These are phyloP conservation scores for Gymnocheta viridis DNA, from an alignment of 2,888 invertebrate species.

Conservation along the genomic window DNA sequence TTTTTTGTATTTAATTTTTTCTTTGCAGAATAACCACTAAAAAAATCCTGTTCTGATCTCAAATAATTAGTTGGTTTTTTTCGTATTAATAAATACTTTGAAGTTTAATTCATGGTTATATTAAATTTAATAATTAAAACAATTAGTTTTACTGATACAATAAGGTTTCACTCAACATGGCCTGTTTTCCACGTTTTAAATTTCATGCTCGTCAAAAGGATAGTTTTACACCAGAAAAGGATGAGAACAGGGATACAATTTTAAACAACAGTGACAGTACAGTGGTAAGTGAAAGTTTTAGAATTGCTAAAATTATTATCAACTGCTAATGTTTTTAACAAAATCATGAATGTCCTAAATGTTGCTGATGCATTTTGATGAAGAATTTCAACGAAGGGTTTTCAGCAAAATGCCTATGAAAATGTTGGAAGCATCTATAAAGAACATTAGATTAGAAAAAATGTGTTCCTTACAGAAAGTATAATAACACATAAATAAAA, in stretches of 20 bases:
- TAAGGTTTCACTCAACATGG: constrained; percentile 73
- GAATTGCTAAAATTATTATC: too few relatives aligned
- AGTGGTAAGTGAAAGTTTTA: constrained; percentile 76
- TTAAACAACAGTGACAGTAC: constrained; percentile 75
- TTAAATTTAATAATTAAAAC: not conserved
- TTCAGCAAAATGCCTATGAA: too few relatives aligned
- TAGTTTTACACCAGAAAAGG: constrained; percentile 77
- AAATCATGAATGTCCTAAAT: too few relatives aligned
- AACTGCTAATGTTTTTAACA: too few relatives aligned
- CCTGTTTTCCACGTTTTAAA: constrained; percentile 77
- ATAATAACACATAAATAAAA: too few relatives aligned
- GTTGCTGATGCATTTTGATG: too few relatives aligned
- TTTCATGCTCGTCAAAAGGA: constrained; percentile 76
- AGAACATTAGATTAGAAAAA: too few relatives aligned
- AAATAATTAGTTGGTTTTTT: not conserved
- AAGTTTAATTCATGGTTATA: not conserved
- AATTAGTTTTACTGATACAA: not conserved
- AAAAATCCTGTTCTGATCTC: not conserved
- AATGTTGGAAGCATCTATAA: too few relatives aligned
- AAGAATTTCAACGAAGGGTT: too few relatives aligned
- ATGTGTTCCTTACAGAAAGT: too few relatives aligned
- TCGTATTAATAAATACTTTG: too few relatives aligned
- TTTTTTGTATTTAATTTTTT: not conserved
- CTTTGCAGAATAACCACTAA: constrained; percentile 24
- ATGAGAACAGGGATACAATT: constrained; percentile 78